These are phyloP conservation scores for Anodontia alba DNA, from an alignment of 2,888 invertebrate genomes.

Conservation along the genomic window DNA sequence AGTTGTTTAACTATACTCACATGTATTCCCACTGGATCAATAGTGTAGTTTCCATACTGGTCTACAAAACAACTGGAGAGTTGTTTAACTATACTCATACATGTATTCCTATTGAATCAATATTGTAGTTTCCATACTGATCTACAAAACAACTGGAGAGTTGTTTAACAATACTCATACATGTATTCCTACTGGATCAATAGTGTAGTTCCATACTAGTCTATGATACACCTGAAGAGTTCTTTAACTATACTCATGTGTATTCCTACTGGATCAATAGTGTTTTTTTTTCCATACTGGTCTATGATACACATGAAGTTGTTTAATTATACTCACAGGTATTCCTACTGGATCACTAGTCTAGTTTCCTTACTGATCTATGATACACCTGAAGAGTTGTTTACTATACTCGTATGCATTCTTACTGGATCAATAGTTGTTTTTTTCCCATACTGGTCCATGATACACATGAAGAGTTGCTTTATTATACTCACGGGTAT, in stretches of 20 bases:
- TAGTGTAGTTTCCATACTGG: slow-evolving; percentile 94
- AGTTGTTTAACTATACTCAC: too few species aligned
- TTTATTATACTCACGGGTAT: slow-evolving; percentile 88
- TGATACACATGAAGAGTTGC: slow-evolving; percentile 93
- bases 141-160: too few species aligned
- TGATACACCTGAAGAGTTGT: slow-evolving; percentile 96
- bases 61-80: slow-evolving; percentile 94
- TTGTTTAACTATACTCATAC: slow-evolving; percentile 94
- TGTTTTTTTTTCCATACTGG: slow-evolving; percentile 95
- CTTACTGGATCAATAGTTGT: too few species aligned
- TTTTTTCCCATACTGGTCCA: slow-evolving; percentile 95
- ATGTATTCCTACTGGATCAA: slow-evolving; percentile 86
- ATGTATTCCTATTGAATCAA: slow-evolving; percentile 78
- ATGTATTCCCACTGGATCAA: slow-evolving; percentile 86
- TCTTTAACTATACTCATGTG: slow-evolving; percentile 88
- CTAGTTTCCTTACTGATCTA: slow-evolving; percentile 95
- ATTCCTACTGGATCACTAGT: slow-evolving; percentile 87
- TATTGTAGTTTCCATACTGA: too few species aligned
- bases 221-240: slow-evolving; percentile 93
- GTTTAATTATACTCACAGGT: slow-evolving; percentile 65
- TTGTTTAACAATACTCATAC: slow-evolving; percentile 57
- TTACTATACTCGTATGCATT: too few species aligned
- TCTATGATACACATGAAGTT: slow-evolving; percentile 93
- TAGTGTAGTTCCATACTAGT: slow-evolving; percentile 91
- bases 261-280: slow-evolving; percentile 87